Evolutionary conservation across 2,888 invertebrate genomes (phyloP).

Genomic region (Tenthredo mesomela): DNA sequence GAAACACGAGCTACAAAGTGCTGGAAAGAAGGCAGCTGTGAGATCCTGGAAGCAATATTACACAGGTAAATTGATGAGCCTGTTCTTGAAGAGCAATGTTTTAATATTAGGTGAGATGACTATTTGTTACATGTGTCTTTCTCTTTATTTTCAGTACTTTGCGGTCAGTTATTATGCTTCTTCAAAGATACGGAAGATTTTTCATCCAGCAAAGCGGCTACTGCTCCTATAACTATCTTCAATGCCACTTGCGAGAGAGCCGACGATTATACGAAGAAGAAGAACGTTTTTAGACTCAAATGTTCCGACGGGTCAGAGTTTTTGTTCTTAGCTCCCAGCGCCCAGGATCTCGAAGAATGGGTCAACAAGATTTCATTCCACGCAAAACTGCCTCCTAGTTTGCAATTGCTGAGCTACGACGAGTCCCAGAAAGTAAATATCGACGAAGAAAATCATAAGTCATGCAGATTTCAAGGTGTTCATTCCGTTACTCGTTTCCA

Average conservation of each 20-base stretch:
- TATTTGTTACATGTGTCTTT: constrained; percentile 31
- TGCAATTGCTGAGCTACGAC: constrained; percentile 92
- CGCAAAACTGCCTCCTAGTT: constrained; percentile 92
- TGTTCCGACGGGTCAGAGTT: constrained; percentile 96
- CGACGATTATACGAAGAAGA: constrained; percentile 96
- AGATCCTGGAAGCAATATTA: constrained; percentile 98
- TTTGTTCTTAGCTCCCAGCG: constrained; percentile 89
- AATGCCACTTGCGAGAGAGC: constrained; percentile 92
- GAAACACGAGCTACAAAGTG: constrained; percentile 96
- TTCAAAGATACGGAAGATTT: constrained; percentile 97
- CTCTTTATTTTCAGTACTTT: constrained; percentile 83
- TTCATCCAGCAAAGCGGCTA: constrained; percentile 91
- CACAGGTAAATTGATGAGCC: constrained; percentile 78
- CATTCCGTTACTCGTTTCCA: constrained; percentile 56
- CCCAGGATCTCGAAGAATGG: constrained; percentile 92
- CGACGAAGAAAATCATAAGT: constrained; percentile 18
- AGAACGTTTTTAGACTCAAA: constrained; percentile 93
- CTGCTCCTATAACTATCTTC: constrained; percentile 86
- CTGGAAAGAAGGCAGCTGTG: constrained; percentile 96
- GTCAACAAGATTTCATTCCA: constrained; percentile 96
- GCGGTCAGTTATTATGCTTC: constrained; percentile 98
- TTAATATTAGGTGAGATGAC: not conserved
- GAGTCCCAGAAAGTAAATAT: constrained; percentile 81
- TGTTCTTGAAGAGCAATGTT: not conserved
- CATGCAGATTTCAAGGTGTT: constrained; percentile 24